Evolutionary conservation across 1,140 invertebrate genomes (phyloP).

Genomic region (Dysdera silvatica): DNA sequence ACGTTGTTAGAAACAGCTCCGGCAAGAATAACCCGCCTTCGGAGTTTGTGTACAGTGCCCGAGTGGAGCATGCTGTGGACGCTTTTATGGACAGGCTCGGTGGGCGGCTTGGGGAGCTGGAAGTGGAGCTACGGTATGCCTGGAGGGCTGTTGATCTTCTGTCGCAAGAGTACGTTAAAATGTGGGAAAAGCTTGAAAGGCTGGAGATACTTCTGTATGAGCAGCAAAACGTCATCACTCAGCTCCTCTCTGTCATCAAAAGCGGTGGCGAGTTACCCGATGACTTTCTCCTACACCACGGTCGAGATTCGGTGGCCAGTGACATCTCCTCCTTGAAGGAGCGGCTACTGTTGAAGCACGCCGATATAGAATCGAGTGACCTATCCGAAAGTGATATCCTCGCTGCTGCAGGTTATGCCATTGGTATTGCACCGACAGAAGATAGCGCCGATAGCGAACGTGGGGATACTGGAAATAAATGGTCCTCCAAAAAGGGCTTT

Average conservation of each 20-base stretch:
- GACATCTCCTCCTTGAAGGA: slow-evolving; percentile 10
- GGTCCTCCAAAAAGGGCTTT: slow-evolving; percentile 1
- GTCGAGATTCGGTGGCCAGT: background rate
- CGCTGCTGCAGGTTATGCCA: background rate
- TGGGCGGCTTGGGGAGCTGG: slow-evolving; percentile 67
- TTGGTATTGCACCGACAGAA: too few species aligned
- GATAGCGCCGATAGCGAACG: background rate
- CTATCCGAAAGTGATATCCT: slow-evolving; percentile 17
- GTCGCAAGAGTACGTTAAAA: slow-evolving; percentile 84
- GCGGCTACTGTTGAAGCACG: slow-evolving; percentile 7
- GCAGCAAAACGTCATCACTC: slow-evolving; percentile 82
- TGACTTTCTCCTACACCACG: background rate
- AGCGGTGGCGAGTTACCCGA: slow-evolving; percentile 16
- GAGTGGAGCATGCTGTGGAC: slow-evolving; percentile 37
- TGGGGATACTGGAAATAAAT: background rate
- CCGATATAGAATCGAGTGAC: background rate
- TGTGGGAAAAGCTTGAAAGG: slow-evolving; percentile 86
- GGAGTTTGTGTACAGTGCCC: slow-evolving; percentile 7
- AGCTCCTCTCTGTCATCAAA: slow-evolving; percentile 55
- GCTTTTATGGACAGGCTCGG: slow-evolving; percentile 71
- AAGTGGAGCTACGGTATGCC: slow-evolving; percentile 81
- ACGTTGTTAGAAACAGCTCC: slow-evolving; percentile 15
- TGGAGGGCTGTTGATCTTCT: slow-evolving; percentile 83
- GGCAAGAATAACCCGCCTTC: slow-evolving; percentile 5
- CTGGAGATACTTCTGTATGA: slow-evolving; percentile 79